phyloP scores from a whole-genome alignment of 2,888 invertebrate genomes.

The Volucella bombylans region DNA sequence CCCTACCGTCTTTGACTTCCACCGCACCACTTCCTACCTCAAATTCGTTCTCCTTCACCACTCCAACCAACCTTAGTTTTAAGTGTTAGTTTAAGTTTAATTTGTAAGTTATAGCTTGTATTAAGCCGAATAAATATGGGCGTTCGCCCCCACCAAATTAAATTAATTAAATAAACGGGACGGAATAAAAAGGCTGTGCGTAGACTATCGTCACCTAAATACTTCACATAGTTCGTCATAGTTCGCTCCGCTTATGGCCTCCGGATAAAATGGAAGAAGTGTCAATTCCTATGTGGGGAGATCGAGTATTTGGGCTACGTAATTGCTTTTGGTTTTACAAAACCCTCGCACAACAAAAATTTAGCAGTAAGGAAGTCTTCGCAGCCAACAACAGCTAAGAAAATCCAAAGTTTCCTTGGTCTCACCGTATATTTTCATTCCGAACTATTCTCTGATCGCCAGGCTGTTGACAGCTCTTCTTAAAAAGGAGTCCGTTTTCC shows the following conservation, averaged over 20 bases:
- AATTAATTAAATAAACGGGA: no score
- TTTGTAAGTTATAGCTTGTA: no score
- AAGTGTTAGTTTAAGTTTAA: no score
- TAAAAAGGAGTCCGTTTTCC: background rate
- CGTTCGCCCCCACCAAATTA: no score
- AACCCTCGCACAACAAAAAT: constrained; percentile 23
- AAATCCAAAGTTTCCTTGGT: constrained; percentile 4
- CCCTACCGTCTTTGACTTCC: no score
- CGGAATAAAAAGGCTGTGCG: no score
- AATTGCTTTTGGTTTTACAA: constrained; percentile 24
- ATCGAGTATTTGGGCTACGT: constrained; percentile 43
- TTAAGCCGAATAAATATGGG: no score
- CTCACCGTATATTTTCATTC: constrained; percentile 20
- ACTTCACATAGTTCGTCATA: no score
- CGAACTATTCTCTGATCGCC: background rate
- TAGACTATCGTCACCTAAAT: no score
- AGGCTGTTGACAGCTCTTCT: background rate
- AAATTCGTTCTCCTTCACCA: no score
- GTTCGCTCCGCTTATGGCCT: background rate
- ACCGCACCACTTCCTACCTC: no score
- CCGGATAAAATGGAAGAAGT: constrained; percentile 39
- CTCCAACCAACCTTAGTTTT: no score
- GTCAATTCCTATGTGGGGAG: constrained; percentile 38
- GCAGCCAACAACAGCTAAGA: constrained; percentile 1
- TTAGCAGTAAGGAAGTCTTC: constrained; percentile 37